Base-by-base conservation (phyloP, 2,888 invertebrate genomes). In the Dynastes tityus region DNA sequence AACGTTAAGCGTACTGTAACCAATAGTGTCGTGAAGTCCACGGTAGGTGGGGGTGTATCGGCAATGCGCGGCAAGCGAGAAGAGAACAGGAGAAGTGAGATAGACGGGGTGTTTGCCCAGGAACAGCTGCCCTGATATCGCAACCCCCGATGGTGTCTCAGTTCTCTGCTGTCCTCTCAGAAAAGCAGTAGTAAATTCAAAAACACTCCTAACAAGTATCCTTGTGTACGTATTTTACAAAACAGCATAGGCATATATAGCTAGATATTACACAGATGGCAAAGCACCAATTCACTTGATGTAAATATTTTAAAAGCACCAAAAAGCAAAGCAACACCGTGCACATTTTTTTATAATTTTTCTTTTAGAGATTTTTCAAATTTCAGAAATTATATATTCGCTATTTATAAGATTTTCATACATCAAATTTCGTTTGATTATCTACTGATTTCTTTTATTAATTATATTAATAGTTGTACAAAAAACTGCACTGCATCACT, bases 101-200 rank as follows among this genome's bases (percentile, higher is more conserved):
- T 79, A 82, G 79, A 78, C 76, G 83, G 84, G 83, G 82, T 84
- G 84, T 82, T 86, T 86, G 86, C 86, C 87, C 87, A 87, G 87
- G 87, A 87, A 85, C 87, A 84, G 85, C 84, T 84, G 85, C 84
- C 83, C 84, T 84, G 82, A 85, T 84, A 84, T 86, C 86, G 87
- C 87, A 87, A 86, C 86, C 86, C 86, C 86, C 86, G 79, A 77
- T 78, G 78, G 84, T 85, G 83, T 82, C 85, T 85, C 80, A 88
- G 88, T 88, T 85, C 87, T 86, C 85, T 86, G 85, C 86, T 85
- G 86, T 82, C 85, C 83, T 83, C 82, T 83, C 82, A 84, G 85
- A 84, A 81, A 87, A 84, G 85, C 85, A 86, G 86, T 84, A 84
- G 84, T 85, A 86, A 80, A 81, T 82, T 80, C 80, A 83, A 81